Percentiles rank a stretch among this genome's conserved stretches.
These are phyloP conservation scores for Hydrolagus colliei DNA, from an alignment of 2,797 vertebrate species.

Conservation along the genomic window DNA sequence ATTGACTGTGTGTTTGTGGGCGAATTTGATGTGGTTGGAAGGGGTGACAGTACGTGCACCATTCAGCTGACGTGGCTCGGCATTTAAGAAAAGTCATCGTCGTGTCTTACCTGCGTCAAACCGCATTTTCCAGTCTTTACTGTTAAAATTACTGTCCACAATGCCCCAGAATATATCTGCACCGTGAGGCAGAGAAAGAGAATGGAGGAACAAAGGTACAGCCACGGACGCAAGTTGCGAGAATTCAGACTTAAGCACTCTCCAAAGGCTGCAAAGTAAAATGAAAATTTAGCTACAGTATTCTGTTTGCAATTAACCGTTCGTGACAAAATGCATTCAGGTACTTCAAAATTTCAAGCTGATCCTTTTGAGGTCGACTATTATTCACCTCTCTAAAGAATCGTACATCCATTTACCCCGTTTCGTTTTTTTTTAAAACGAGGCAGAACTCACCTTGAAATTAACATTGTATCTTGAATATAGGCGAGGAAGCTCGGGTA, in stretches of 20 bases:
- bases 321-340: not conserved
- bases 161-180: constrained; percentile 98
- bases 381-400: not conserved
- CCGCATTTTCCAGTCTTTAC: constrained; percentile 94
- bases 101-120: constrained; percentile 85
- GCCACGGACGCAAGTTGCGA: constrained; percentile 93
- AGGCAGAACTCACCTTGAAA: constrained; percentile 68
- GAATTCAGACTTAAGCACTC: constrained; percentile 90
- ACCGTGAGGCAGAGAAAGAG: constrained; percentile 83
- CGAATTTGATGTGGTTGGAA: too few relatives aligned
- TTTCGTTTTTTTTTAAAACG: constrained; percentile 33
- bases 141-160: constrained; percentile 92
- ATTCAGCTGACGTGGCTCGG: too few relatives aligned
- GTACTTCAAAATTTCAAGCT: not conserved
- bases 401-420: too few relatives aligned
- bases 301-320: not conserved
- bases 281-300: not conserved
- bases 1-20: too few relatives aligned
- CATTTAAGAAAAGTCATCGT: too few relatives aligned
- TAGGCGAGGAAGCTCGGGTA: constrained; percentile 86
- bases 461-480: constrained; percentile 93
- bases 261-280: constrained; percentile 74
- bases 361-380: not conserved
- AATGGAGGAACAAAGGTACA: constrained; percentile 90
- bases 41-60: too few relatives aligned